Evolutionary conservation across 2,797 vertebrate species (phyloP).

Genomic region (Channa striata): DNA sequence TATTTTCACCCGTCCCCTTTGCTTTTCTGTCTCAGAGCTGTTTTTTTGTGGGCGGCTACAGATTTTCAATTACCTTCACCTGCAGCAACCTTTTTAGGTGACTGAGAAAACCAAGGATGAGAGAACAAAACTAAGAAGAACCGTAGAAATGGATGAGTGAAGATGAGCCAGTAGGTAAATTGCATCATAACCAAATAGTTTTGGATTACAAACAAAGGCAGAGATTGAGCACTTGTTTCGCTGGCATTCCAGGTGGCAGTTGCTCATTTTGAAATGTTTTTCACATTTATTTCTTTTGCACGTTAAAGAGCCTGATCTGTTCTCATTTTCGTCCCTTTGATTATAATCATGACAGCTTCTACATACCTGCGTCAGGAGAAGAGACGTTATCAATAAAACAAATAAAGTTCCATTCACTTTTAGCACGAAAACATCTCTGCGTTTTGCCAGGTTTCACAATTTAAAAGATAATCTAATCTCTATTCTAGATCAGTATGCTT

Average conservation of each 20-base stretch:
- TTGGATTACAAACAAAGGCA: neutral
- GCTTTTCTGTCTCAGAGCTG: constrained; percentile 25
- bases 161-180: constrained; percentile 2
- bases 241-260: neutral
- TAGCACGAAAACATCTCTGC: neutral
- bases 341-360: constrained; percentile 15
- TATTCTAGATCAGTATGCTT: constrained; percentile 1
- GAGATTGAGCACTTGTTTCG: neutral
- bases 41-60: constrained; percentile 27
- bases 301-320: neutral
- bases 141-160: constrained; percentile 20
- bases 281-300: too few species aligned
- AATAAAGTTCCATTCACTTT: constrained; percentile 15
- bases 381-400: constrained; percentile 6
- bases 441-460: neutral
- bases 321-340: neutral
- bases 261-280: neutral
- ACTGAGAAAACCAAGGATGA: constrained; percentile 14
- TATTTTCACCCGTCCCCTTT: constrained; percentile 39
- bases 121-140: neutral
- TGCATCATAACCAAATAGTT: neutral
- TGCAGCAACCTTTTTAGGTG: constrained; percentile 19
- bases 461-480: neutral
- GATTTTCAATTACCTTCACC: constrained; percentile 32
- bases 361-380: constrained; percentile 1